Evolutionary conservation across 2,113 vertebrate genomes (phyloP), one percentile per base, ranked within the genome.

Genomic region (Herpetotheres cachinnans): DNA sequence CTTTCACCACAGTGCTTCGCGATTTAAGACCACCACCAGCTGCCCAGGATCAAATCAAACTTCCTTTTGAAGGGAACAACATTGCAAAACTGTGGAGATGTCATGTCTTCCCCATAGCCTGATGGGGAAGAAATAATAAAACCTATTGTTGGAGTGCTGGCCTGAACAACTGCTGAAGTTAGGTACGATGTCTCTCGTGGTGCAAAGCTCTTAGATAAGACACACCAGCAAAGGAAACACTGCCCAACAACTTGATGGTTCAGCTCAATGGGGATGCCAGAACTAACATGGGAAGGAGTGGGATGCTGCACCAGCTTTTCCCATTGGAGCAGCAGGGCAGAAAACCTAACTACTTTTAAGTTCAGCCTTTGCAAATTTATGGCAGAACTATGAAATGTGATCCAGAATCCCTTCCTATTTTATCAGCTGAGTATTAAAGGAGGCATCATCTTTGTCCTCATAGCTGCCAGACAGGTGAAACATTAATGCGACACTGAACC

Each of bases 221-320:
- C 27, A 42, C 7, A 62, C 22, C 17, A 47, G 3, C 15, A 27
- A 56, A 38, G 16, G 16, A 65, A 90, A 36, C 36, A 18, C 1
- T 16, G 29, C 12, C 16, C 7, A 25, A 4, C 7, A 42, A 7
- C 21, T 17, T 30, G 21, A 36, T 26, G 29, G 9, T 32, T 78
- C 11, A 46, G 16, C 16, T 49, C 18, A 46, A 5, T 9, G 19
- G 18, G 17, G 12, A 9, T 69, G 27, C 17, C 67, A 80, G 44
- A 92, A 8, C 19, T 46, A 18, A 14, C 0, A 0, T 13, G 18
- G 27, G 13, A 81, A 49, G 8, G 14, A 59, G 4, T 5, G 2
- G 22, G 32, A 1, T 47, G 22, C 52, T 52, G 9, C 2, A 56
- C 9, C 42, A 83, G 13, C 25, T 67, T 81, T 62, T 65, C 21